Evolutionary conservation across 2,888 invertebrate species (phyloP).

Genomic region (Caenorhabditis sinica): DNA sequence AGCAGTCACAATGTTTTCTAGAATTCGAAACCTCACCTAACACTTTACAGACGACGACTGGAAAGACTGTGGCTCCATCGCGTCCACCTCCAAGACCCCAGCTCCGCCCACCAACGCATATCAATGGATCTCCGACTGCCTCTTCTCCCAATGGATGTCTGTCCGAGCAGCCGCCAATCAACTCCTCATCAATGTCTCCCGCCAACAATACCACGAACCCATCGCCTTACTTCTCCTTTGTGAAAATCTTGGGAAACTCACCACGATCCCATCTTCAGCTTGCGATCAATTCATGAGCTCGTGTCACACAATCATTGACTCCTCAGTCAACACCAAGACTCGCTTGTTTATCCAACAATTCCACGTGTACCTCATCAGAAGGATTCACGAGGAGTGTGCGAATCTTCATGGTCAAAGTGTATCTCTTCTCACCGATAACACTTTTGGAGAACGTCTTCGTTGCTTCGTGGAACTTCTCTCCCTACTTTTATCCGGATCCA

Average conservation of each 20-base stretch:
- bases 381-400: slow-evolving; percentile 61
- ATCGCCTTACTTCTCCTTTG: slow-evolving; percentile 60
- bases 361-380: slow-evolving; percentile 67
- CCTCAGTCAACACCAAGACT: slow-evolving; percentile 62
- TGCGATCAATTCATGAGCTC: slow-evolving; percentile 70
- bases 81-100: slow-evolving; percentile 33
- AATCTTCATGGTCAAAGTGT: slow-evolving; percentile 35
- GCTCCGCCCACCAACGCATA: slow-evolving; percentile 13
- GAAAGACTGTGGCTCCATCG: slow-evolving; percentile 40
- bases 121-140: slow-evolving; percentile 68
- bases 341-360: slow-evolving; percentile 70
- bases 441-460: slow-evolving; percentile 59
- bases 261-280: slow-evolving; percentile 26
- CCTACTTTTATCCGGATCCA: slow-evolving; percentile 64
- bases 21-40: not conserved
- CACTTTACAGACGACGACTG: slow-evolving; percentile 50
- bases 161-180: slow-evolving; percentile 65
- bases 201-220: slow-evolving; percentile 59
- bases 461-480: slow-evolving; percentile 65
- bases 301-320: slow-evolving; percentile 60
- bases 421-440: slow-evolving; percentile 34
- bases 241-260: slow-evolving; percentile 51
- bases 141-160: slow-evolving; percentile 70
- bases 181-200: slow-evolving; percentile 59
- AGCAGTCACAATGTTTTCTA: not conserved